Percentiles rank a stretch among this genome's conserved stretches.
phyloP scores from a whole-genome alignment of 2,888 invertebrate species.

The Melieria omissa region DNA sequence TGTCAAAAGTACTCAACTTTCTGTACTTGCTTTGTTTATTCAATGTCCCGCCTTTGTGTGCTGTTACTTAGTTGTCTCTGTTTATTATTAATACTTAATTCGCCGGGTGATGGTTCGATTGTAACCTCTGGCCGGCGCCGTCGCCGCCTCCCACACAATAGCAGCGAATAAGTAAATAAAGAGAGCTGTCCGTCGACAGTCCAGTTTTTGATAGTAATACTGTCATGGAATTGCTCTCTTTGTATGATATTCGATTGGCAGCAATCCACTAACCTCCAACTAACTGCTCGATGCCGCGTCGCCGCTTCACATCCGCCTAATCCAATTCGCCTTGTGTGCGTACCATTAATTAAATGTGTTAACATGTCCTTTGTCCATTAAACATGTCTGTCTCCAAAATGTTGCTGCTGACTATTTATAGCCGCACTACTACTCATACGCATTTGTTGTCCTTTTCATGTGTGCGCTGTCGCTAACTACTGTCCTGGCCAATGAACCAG shows the following conservation, averaged over 20 bases:
- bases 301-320: not conserved
- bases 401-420: no score
- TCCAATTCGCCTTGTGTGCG: conserved; percentile 12
- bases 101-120: no score
- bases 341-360: conserved; percentile 1
- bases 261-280: conserved; percentile 9
- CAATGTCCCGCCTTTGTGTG: no score
- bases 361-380: conserved; percentile 2
- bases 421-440: no score
- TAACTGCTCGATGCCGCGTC: no score
- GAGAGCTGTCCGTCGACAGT: conserved; percentile 99
- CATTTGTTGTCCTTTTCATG: no score
- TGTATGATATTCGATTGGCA: conserved; percentile 82
- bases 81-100: no score
- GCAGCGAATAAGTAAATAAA: conserved; percentile 78
- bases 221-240: conserved; percentile 99
- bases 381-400: no score
- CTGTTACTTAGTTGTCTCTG: no score
- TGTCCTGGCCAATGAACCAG: not conserved
- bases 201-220: conserved; percentile 82
- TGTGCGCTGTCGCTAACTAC: no score
- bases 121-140: not conserved
- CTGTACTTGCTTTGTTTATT: no score
- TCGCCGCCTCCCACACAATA: conserved; percentile 13
- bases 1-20: no score